phyloP scores from a whole-genome alignment of 2,797 vertebrate species.

The Momotus momota region DNA sequence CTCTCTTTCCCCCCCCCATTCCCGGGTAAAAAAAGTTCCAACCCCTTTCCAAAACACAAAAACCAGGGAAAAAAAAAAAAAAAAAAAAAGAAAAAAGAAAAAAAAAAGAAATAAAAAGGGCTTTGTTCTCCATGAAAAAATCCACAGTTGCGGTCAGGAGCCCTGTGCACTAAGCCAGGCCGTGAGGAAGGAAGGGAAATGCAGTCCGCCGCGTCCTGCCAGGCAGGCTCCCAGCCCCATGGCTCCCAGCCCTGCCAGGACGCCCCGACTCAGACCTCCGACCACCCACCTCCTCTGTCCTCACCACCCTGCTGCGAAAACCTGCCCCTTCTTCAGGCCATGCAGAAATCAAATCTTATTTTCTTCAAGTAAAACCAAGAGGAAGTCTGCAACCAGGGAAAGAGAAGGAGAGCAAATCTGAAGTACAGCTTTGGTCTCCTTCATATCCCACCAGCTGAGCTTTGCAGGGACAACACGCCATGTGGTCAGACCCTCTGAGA shows the following conservation, averaged over 20 bases:
- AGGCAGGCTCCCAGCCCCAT: not conserved
- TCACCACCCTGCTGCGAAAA: accelerated
- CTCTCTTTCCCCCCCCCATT: too few species aligned
- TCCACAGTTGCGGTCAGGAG: not conserved
- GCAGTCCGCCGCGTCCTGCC: not conserved
- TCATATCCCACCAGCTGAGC: not conserved
- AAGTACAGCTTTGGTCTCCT: not conserved
- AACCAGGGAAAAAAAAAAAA: too few species aligned
- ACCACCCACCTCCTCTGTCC: not conserved
- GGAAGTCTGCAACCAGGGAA: not conserved
- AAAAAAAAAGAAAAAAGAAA: not conserved
- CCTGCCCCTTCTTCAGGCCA: not conserved
- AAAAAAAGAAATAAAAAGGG: slow-evolving; percentile 15
- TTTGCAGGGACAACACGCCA: accelerated
- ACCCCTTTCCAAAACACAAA: too few species aligned
- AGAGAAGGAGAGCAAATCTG: not conserved
- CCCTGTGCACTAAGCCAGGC: not conserved
- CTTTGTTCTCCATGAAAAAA: slow-evolving; percentile 51
- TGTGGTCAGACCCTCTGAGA: not conserved
- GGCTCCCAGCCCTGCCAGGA: not conserved
- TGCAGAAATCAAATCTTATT: not conserved
- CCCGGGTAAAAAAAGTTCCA: too few species aligned
- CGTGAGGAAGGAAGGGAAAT: not conserved
- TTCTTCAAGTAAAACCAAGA: not conserved
- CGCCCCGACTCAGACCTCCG: accelerated